Evolutionary conservation across 2,113 vertebrate genomes (phyloP).

Genomic region (Anthoscopus minutus): DNA sequence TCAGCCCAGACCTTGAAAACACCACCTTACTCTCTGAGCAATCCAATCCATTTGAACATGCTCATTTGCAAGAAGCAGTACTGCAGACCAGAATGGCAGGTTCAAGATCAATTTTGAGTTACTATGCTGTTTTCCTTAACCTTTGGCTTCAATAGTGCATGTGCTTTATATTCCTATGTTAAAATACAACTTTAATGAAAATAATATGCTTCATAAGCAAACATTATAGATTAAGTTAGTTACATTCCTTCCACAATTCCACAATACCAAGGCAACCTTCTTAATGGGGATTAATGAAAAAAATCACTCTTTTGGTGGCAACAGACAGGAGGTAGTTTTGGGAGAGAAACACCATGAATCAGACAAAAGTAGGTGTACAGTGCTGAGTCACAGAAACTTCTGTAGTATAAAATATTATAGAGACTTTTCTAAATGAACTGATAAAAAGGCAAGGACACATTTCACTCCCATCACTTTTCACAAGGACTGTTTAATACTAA

Average conservation of each 20-base stretch:
- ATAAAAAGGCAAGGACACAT: slow-evolving; percentile 5
- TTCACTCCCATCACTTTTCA: slow-evolving; percentile 8
- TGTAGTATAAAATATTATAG: not conserved
- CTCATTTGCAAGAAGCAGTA: not conserved
- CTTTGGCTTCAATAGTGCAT: not conserved
- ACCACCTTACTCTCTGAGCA: not conserved
- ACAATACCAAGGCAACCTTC: not conserved
- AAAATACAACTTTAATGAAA: not conserved
- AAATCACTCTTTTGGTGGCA: not conserved
- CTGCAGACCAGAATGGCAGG: not conserved
- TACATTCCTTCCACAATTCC: not conserved
- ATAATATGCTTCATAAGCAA: not conserved
- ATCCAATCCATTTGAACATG: not conserved
- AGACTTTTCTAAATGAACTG: not conserved
- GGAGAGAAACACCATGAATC: not conserved
- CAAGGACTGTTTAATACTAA: not conserved
- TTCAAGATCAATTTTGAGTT: not conserved
- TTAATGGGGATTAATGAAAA: not conserved
- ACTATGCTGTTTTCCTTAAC: not conserved
- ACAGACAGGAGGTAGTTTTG: not conserved
- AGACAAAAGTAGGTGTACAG: not conserved
- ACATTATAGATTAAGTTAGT: not conserved
- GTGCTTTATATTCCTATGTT: not conserved
- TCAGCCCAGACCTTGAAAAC: not conserved
- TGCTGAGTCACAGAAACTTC: not conserved